Conservation (phyloP, 2,888 invertebrate species). For the Busseola fusca region DNA sequence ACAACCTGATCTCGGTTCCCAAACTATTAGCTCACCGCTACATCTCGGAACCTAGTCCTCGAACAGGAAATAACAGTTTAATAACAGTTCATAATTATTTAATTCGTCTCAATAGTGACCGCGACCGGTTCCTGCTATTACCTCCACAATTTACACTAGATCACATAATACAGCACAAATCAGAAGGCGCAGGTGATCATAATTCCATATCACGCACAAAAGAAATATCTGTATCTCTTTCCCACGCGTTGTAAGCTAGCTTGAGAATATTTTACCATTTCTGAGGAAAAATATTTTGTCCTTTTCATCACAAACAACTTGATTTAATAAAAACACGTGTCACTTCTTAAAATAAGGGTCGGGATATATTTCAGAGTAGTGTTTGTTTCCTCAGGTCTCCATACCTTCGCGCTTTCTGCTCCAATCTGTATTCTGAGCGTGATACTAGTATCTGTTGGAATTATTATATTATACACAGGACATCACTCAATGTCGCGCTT, state of each 20-base stretch:
- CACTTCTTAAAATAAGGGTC: not conserved
- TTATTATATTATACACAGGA: conserved; percentile 5
- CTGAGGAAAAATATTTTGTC: not conserved
- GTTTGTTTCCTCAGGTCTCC: no score
- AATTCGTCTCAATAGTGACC: conserved; percentile 55
- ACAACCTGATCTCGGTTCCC: not conserved
- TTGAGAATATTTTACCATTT: not conserved
- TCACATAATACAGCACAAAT: not conserved
- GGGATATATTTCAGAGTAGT: not conserved
- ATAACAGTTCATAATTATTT: conserved; percentile 64
- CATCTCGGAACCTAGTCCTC: conserved; percentile 21
- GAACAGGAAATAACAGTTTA: conserved; percentile 64
- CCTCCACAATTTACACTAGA: conserved; percentile 1
- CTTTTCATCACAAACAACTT: not conserved
- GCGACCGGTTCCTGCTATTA: conserved; percentile 46
- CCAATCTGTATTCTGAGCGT: not conserved
- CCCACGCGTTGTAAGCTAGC: not conserved
- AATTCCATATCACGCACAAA: not conserved
- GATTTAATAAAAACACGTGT: not conserved
- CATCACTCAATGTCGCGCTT: conserved; percentile 45
- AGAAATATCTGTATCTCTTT: not conserved
- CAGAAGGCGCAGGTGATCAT: conserved; percentile 16
- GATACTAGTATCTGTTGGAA: conserved; percentile 1
- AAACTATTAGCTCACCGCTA: conserved; percentile 15
- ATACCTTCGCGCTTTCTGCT: not conserved